Percentiles rank a stretch among this genome's conserved stretches.
Conservation (phyloP, 2,888 invertebrate species). For the Sarcophaga carnaria region DNA sequence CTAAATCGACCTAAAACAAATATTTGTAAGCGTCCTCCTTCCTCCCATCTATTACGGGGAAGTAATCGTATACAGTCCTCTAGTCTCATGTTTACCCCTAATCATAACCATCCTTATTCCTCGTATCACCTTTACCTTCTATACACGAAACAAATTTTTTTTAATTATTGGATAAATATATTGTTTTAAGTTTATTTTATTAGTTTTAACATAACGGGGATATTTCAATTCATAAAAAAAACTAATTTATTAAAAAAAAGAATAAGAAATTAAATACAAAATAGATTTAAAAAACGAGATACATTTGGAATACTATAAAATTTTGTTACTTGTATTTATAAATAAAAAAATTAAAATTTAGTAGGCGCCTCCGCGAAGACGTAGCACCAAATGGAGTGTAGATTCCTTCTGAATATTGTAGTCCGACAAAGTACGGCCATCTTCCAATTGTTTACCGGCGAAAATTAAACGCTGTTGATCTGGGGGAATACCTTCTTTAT, state of each 20-base stretch:
- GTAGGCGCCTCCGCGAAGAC: slow-evolving; percentile 72
- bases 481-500: slow-evolving; percentile 66
- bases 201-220: slow-evolving; percentile 61
- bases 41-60: too few relatives aligned
- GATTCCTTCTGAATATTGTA: slow-evolving; percentile 67
- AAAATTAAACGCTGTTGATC: slow-evolving; percentile 66
- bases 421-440: slow-evolving; percentile 64
- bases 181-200: slow-evolving; percentile 41
- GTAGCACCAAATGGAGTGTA: slow-evolving; percentile 69
- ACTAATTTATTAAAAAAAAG: slow-evolving; percentile 43
- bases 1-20: too few relatives aligned
- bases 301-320: slow-evolving; percentile 70
- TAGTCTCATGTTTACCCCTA: too few relatives aligned
- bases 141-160: neutral
- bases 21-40: too few relatives aligned
- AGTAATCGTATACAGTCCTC: too few relatives aligned
- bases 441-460: slow-evolving; percentile 64
- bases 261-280: slow-evolving; percentile 63
- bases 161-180: slow-evolving; percentile 22
- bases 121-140: too few relatives aligned
- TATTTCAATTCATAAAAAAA: slow-evolving; percentile 62
- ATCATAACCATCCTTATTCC: too few relatives aligned
- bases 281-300: slow-evolving; percentile 68
- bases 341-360: slow-evolving; percentile 59
- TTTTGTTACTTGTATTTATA: slow-evolving; percentile 62